Base-by-base conservation (phyloP, 2,888 invertebrate species). In the Rhimphoctona megacephalus region DNA sequence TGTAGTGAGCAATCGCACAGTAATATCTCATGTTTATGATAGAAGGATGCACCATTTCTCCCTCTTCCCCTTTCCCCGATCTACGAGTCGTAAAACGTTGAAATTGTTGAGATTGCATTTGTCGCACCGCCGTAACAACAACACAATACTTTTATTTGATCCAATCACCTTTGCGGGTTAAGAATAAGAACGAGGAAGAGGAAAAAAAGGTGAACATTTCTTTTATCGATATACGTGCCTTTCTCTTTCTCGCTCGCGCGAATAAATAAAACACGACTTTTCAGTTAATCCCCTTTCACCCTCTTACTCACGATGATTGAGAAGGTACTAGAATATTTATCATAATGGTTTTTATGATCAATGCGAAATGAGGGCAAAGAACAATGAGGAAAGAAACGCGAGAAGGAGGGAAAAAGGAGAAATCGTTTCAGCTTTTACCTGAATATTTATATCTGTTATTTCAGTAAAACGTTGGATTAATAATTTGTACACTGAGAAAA, bases 61-160 rank as follows among this genome's bases (percentile, higher is more conserved):
- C 14, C 54, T 46, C 36, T n/a, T n/a, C n/a, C n/a, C n/a, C n/a
- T n/a, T n/a, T n/a, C n/a, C n/a, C n/a, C n/a, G n/a, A n/a, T n/a
- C n/a, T n/a, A 3, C 17, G 3, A 49, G 33, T 81, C 85, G 81
- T 81, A 81, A 85, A 69, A 72, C 54, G 52, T 52, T 33, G 76
- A 72, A 81, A 81, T 81, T 66, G 81, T 85, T 73, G 72, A 64
- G 77, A 73, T 81, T 72, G 81, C 72, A 66, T 77, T 49, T 33
- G 30, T 61, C 61, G 36, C 43, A 39, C 43, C 22, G 17, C 22
- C 25, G 43, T 25, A 69, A 43, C 25, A 46, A 43, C 46, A 39
- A 39, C 49, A 46, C 25, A n/a, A 19, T 49, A 49, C 36, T 30
- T 25, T 72, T 22, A 52, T 72, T 73, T 36, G 36, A 74, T 36